A percentile compares a stretch with the other conserved stretches of the same genome.
phyloP scores from a whole-genome alignment of 2,888 invertebrate genomes.

The Agrotis exclamationis region DNA sequence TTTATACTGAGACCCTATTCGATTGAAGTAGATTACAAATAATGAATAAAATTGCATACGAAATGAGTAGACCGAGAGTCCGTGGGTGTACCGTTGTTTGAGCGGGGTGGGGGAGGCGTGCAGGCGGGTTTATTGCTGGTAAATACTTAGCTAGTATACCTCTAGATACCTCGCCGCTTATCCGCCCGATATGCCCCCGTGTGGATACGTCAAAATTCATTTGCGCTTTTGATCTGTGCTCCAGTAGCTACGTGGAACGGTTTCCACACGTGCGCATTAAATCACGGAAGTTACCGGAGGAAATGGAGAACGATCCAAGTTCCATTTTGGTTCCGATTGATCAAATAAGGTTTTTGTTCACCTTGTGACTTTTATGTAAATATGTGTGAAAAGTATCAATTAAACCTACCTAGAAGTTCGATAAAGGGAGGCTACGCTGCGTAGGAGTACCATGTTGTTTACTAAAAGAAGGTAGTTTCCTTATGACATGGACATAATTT shows the following conservation, averaged over 20 bases:
- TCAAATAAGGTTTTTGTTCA: constrained; percentile 24
- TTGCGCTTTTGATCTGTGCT: constrained; percentile 73
- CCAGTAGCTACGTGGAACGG: constrained; percentile 44
- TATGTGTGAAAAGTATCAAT: constrained; percentile 1
- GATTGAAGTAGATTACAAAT: constrained; percentile 91
- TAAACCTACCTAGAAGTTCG: background rate
- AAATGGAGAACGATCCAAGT: constrained; percentile 36
- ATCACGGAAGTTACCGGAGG: constrained; percentile 41
- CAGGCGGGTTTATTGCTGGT: constrained; percentile 83
- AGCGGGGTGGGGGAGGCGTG: constrained; percentile 73
- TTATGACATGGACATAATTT: background rate
- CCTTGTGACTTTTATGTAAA: constrained; percentile 16
- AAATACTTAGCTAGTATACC: constrained; percentile 76
- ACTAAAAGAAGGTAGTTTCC: background rate
- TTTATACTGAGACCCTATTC: constrained; percentile 89
- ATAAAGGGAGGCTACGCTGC: background rate
- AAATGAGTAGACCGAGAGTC: constrained; percentile 88
- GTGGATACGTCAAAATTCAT: constrained; percentile 72
- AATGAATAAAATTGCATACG: constrained; percentile 91
- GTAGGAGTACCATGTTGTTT: too few species aligned
- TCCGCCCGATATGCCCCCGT: constrained; percentile 68
- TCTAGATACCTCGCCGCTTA: constrained; percentile 68
- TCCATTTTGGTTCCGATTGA: constrained; percentile 23
- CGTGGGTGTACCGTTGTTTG: constrained; percentile 87
- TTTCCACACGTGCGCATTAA: constrained; percentile 44